Evolutionary conservation across 2,888 invertebrate genomes (phyloP).

Genomic region (Drosophila trichaetosa): DNA sequence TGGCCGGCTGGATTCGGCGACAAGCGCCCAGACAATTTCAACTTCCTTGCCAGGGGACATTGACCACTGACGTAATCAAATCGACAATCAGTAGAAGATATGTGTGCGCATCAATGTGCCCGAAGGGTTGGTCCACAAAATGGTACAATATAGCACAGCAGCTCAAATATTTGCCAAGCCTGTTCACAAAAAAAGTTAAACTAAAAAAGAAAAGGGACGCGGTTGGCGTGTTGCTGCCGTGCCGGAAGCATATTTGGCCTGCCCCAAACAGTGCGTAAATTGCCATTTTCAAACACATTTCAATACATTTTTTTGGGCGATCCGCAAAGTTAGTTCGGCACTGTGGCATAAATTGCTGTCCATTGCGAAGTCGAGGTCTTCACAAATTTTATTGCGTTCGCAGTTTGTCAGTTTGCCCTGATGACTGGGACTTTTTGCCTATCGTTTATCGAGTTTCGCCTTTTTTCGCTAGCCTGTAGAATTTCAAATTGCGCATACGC

Average conservation of each 20-base stretch:
- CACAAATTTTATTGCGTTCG: constrained; percentile 65
- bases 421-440: constrained; percentile 50
- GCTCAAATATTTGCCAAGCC: constrained; percentile 39
- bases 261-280: constrained; percentile 75
- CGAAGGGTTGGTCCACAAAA: constrained; percentile 50
- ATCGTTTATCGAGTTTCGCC: constrained; percentile 18
- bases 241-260: constrained; percentile 71
- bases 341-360: constrained; percentile 41
- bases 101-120: constrained; percentile 70
- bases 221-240: constrained; percentile 48
- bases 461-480: constrained; percentile 15
- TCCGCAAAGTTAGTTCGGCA: constrained; percentile 43
- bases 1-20: constrained; percentile 10
- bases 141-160: constrained; percentile 10
- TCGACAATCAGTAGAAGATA: constrained; percentile 74
- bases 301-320: constrained; percentile 54
- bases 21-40: constrained; percentile 40
- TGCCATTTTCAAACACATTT: constrained; percentile 78
- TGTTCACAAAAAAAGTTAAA: background rate
- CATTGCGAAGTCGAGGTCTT: constrained; percentile 4
- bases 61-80: constrained; percentile 78
- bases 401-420: constrained; percentile 48
- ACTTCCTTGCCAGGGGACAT: constrained; percentile 61
- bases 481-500: constrained; percentile 64
- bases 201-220: constrained; percentile 31